phyloP scores from a whole-genome alignment of 2,113 vertebrate species.

The Nematolebias whitei region DNA sequence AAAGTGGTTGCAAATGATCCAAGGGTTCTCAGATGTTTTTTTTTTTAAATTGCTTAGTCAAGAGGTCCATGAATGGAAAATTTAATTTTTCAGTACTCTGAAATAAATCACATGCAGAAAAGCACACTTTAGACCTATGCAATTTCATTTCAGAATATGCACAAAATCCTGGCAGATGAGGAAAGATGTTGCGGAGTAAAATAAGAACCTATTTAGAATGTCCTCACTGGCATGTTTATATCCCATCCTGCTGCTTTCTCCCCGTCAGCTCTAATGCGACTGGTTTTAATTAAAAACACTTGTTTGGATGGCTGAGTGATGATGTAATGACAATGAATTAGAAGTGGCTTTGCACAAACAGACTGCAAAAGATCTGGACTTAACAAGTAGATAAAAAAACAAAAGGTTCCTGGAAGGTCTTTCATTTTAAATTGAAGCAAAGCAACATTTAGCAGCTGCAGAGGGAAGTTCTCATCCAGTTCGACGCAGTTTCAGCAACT shows the following conservation, averaged over 20 bases:
- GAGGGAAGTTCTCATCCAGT: slow-evolving; percentile 54
- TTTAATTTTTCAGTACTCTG: neutral
- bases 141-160: slow-evolving; percentile 8
- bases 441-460: slow-evolving; percentile 10
- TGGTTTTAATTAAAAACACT: slow-evolving; percentile 58
- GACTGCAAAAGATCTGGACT: slow-evolving; percentile 7
- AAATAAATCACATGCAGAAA: neutral
- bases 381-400: too few relatives aligned
- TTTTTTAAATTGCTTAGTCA: neutral
- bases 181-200: neutral
- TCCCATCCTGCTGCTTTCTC: neutral
- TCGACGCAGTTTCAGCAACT: slow-evolving; percentile 10
- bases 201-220: too few relatives aligned
- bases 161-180: slow-evolving; percentile 10
- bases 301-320: slow-evolving; percentile 70
- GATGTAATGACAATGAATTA: slow-evolving; percentile 67
- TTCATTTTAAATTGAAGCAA: neutral
- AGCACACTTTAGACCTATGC: neutral
- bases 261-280: slow-evolving; percentile 5
- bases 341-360: slow-evolving; percentile 42
- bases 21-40: neutral
- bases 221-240: neutral
- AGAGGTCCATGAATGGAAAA: neutral
- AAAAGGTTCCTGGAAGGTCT: too few relatives aligned
- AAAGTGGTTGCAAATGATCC: neutral